Base-by-base conservation (phyloP, 2,797 vertebrate genomes). In the Hylomyscus alleni region DNA sequence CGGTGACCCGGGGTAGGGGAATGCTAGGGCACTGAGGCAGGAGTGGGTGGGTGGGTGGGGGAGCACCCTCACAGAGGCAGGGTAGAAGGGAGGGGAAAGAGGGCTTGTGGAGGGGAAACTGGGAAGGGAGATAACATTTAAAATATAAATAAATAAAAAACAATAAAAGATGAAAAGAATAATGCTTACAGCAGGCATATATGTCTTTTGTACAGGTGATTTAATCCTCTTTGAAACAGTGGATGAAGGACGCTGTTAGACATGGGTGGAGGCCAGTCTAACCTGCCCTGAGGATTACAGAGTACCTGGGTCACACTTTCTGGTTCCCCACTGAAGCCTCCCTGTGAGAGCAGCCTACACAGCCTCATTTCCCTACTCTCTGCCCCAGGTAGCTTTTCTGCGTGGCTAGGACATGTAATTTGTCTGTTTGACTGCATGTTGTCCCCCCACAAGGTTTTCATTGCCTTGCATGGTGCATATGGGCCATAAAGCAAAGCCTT, bases 311-410 rank as follows among this genome's bases (percentile, higher is more conserved):
- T 65, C 1, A 47, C 60, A 77, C 40, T 20, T 29, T 26, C n/a
- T 29, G 26, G 62, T 52, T 77, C 34, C 24, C 76, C 50, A 3
- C 11, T 24, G 50, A 86, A 37, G 26, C 47, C 31, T 50, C 13
- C 26, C 11, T 72, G 54, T 12, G 31, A 60, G 4, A 14, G 13
- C 9, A 60, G 73, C 60, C 91, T 82, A 20, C 9, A 14, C 50
- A 3, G 2, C 72, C 47, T n/a, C 6, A 22, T 62, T 60, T 37
- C 12, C 29, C 56, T 17, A 5, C 10, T 88, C 72, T 34, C 17
- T 29, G 37, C 13, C 17, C 65, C 0, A 0, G 0, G 0, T 20
- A 44, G 52, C 60, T 62, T 81, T 34, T 20, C 60, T 12, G 52
- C 22, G 22, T 15, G 40, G 37, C 54, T 82, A 75, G 50, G 31